Percentiles rank a stretch among this genome's conserved stretches.
Conservation (phyloP, 1,140 invertebrate genomes). For the Atta cephalotes region DNA sequence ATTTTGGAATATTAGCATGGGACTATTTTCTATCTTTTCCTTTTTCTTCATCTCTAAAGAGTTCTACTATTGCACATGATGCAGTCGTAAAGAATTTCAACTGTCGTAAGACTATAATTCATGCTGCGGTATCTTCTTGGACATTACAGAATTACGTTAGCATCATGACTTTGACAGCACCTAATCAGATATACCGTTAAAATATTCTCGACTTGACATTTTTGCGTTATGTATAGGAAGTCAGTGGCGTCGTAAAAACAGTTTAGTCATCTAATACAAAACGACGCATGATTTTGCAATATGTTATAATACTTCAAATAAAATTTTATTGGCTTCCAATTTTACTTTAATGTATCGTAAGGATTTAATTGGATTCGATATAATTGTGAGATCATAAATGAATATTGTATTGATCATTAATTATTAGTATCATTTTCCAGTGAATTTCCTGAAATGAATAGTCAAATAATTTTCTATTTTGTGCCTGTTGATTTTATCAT, state of each 20-base stretch:
- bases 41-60: background rate
- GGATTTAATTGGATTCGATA: background rate
- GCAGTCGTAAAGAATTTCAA: slow-evolving; percentile 18
- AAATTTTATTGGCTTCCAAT: background rate
- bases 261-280: background rate
- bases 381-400: background rate
- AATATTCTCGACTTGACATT: background rate
- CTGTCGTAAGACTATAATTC: slow-evolving; percentile 14
- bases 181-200: background rate
- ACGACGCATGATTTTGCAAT: background rate
- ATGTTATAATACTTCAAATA: background rate
- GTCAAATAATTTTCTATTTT: background rate
- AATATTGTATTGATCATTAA: background rate
- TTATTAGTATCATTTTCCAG: background rate
- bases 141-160: background rate
- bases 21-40: background rate
- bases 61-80: background rate
- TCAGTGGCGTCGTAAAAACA: background rate
- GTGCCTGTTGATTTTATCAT: background rate
- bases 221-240: background rate
- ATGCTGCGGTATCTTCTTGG: background rate
- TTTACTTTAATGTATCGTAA: background rate
- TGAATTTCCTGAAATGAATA: background rate
- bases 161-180: background rate
- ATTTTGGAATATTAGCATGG: background rate